These are phyloP conservation scores for Drosophila fungiperda DNA, from an alignment of 2,888 invertebrate species.

Conservation along the genomic window DNA sequence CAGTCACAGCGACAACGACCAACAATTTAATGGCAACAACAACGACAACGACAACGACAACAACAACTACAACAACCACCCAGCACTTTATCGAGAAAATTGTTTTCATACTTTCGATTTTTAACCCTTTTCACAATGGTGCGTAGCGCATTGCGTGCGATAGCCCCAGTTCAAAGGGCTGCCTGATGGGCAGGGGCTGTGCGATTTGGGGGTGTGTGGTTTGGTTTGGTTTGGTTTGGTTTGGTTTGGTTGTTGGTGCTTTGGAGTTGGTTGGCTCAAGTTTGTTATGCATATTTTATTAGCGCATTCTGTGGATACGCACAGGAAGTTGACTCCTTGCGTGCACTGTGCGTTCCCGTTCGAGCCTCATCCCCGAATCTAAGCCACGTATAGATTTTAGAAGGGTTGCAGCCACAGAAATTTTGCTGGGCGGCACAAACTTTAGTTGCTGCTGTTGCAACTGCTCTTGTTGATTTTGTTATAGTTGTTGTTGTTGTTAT, in stretches of 20 bases:
- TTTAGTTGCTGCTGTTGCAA: slow-evolving; percentile 44
- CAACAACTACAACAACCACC: slow-evolving; percentile 13
- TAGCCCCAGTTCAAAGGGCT: slow-evolving; percentile 30
- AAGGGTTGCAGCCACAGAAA: slow-evolving; percentile 48
- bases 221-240: neutral
- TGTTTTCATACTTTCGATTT: slow-evolving; percentile 71
- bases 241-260: slow-evolving; percentile 5
- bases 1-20: slow-evolving; percentile 71
- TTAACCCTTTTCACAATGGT: slow-evolving; percentile 57
- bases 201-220: neutral
- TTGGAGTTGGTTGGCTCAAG: slow-evolving; percentile 45
- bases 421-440: slow-evolving; percentile 16
- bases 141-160: slow-evolving; percentile 60
- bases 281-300: slow-evolving; percentile 79
- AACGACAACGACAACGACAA: slow-evolving; percentile 36
- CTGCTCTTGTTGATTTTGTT: slow-evolving; percentile 18
- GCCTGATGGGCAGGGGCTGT: neutral
- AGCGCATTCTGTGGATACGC: slow-evolving; percentile 78
- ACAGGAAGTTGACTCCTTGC: slow-evolving; percentile 78
- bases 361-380: slow-evolving; percentile 1
- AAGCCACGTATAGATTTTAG: neutral
- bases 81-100: slow-evolving; percentile 57
- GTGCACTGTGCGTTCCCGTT: slow-evolving; percentile 47
- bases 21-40: slow-evolving; percentile 59
- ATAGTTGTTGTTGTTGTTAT: slow-evolving; percentile 47